Conservation (phyloP, 1,140 invertebrate species). For the Trachelipus rathkii region DNA sequence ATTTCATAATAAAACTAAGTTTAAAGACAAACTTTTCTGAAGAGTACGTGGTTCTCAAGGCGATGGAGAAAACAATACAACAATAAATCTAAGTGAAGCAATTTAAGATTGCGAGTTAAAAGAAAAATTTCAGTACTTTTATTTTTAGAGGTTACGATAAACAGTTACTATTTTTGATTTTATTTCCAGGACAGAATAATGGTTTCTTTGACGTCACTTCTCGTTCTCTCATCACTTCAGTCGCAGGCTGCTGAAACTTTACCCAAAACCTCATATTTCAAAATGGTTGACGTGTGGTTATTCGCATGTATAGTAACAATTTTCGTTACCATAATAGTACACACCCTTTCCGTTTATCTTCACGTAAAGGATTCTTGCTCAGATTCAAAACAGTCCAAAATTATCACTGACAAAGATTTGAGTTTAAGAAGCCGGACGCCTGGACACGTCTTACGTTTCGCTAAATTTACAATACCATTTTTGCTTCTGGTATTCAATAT, state of each 20-base stretch:
- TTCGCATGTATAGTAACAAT: slow-evolving; percentile 17
- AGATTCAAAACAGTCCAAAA: not conserved
- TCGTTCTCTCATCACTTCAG: slow-evolving; percentile 23
- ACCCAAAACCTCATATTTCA: slow-evolving; percentile 27
- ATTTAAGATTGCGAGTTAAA: too few species aligned
- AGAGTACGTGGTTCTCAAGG: too few species aligned
- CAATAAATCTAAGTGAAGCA: too few species aligned
- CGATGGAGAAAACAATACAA: too few species aligned
- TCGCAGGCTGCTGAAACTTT: slow-evolving; percentile 14
- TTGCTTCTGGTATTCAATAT: slow-evolving; percentile 1
- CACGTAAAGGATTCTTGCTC: not conserved
- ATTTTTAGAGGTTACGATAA: not conserved
- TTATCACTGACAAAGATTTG: not conserved
- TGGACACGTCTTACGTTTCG: not conserved
- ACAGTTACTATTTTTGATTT: not conserved
- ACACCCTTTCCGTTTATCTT: not conserved
- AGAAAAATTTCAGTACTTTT: not conserved
- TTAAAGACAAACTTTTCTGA: too few species aligned
- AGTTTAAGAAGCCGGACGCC: not conserved
- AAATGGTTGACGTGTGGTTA: slow-evolving; percentile 22
- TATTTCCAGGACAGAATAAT: slow-evolving; percentile 21
- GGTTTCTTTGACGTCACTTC: slow-evolving; percentile 26
- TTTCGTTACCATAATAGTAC: slow-evolving; percentile 14
- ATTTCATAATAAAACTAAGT: too few species aligned
- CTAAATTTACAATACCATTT: not conserved